Conservation (phyloP, 2,888 invertebrate species). For the Leptopterna dolabrata region DNA sequence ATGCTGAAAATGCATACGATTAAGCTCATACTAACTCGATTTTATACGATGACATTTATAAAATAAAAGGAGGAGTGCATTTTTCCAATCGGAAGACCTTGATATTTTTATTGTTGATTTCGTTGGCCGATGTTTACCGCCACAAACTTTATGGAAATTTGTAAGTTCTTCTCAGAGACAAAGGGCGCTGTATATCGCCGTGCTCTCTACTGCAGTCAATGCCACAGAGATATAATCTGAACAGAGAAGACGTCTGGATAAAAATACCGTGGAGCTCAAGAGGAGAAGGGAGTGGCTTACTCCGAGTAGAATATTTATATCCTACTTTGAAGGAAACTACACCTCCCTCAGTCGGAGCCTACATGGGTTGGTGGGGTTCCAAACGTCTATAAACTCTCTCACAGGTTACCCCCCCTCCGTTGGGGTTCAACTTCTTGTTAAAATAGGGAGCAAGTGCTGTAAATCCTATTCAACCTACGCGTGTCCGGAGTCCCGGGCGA, state of each 20-base stretch:
- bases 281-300: not conserved
- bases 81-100: not conserved
- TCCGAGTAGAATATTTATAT: conserved; percentile 12
- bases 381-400: conserved; percentile 15
- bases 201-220: not conserved
- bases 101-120: not conserved
- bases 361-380: conserved; percentile 26
- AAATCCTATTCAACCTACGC: conserved; percentile 24
- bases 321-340: conserved; percentile 25
- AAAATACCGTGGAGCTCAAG: not conserved
- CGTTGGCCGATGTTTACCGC: not conserved
- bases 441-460: conserved; percentile 25
- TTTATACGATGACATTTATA: not conserved
- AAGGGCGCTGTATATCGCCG: not conserved
- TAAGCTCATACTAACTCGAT: not conserved
- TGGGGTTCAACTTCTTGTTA: conserved; percentile 9
- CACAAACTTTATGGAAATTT: not conserved
- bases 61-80: not conserved
- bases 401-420: not conserved
- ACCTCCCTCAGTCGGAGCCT: not conserved
- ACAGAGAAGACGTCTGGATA: conserved; percentile 9
- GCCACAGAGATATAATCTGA: not conserved
- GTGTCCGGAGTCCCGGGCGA: not conserved
- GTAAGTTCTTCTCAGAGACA: not conserved
- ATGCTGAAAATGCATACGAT: not conserved